Evolutionary conservation across 2,113 vertebrate species (phyloP).

Genomic region (Onychostruthus taczanowskii): DNA sequence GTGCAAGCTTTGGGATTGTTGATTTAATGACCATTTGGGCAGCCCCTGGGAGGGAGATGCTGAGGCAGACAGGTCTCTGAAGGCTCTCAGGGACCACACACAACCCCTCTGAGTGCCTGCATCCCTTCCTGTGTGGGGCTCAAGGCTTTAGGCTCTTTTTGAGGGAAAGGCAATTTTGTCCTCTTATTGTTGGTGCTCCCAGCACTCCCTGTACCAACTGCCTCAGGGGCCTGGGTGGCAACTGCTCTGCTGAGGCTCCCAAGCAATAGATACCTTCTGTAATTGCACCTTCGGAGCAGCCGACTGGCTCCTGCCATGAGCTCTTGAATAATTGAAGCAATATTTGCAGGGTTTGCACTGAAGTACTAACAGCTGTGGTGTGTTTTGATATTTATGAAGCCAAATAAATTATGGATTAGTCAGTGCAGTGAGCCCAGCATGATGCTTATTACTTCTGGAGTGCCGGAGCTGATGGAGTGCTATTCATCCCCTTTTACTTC

Average conservation of each 20-base stretch:
- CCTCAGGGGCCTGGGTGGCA: background rate
- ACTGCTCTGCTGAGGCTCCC: background rate
- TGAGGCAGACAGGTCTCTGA: background rate
- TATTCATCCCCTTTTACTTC: constrained; percentile 12
- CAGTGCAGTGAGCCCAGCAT: constrained; percentile 16
- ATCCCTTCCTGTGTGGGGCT: background rate
- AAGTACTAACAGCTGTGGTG: constrained; percentile 57
- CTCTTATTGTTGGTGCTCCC: background rate
- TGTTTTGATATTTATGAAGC: constrained; percentile 66
- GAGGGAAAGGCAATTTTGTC: background rate
- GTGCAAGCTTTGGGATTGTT: background rate
- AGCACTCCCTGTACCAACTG: background rate
- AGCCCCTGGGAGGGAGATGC: background rate
- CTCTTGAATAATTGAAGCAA: constrained; percentile 63
- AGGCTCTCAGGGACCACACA: background rate
- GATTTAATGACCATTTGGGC: background rate
- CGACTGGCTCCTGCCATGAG: background rate
- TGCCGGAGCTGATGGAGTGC: background rate
- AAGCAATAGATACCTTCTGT: constrained; percentile 4
- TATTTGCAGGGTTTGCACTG: constrained; percentile 46
- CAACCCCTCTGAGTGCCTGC: background rate
- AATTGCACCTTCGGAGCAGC: constrained; percentile 13
- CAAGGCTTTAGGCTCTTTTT: background rate
- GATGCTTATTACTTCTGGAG: constrained; percentile 58
- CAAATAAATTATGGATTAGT: constrained; percentile 61